These are phyloP conservation scores for Cephalopterus ornatus DNA, from an alignment of 2,113 vertebrate genomes.

Conservation along the genomic window DNA sequence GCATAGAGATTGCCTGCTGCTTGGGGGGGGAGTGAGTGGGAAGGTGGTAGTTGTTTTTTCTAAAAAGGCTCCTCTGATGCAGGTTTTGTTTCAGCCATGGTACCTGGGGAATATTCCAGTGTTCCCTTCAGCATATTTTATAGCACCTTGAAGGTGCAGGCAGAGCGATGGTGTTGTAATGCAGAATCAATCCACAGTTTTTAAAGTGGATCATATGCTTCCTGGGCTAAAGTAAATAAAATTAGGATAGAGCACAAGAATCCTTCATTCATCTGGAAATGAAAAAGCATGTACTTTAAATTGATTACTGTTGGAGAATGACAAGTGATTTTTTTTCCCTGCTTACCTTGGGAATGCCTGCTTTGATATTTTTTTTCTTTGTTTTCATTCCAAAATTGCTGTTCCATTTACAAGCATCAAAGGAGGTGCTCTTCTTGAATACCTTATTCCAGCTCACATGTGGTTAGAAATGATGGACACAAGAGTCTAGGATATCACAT, in stretches of 20 bases:
- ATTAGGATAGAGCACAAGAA: constrained; percentile 1
- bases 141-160: not conserved
- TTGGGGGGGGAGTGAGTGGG: not conserved
- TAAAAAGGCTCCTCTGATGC: not conserved
- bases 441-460: not conserved
- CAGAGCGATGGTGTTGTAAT: constrained; percentile 43
- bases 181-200: constrained; percentile 40
- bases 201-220: constrained; percentile 52
- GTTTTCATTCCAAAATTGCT: not conserved
- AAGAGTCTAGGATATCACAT: not conserved
- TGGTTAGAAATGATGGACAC: not conserved
- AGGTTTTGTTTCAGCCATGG: not conserved
- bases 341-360: not conserved
- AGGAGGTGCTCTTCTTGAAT: not conserved
- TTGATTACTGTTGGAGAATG: constrained; percentile 55
- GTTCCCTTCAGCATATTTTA: not conserved
- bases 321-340: constrained; percentile 28
- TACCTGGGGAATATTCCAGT: not conserved
- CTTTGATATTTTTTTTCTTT: not conserved
- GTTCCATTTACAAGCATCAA: not conserved
- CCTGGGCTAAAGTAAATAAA: constrained; percentile 16
- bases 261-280: constrained; percentile 27
- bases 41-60: not conserved
- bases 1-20: not conserved
- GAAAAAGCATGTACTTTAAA: constrained; percentile 51